Conservation (phyloP, 2,113 vertebrate species). For the Siniperca chuatsi region DNA sequence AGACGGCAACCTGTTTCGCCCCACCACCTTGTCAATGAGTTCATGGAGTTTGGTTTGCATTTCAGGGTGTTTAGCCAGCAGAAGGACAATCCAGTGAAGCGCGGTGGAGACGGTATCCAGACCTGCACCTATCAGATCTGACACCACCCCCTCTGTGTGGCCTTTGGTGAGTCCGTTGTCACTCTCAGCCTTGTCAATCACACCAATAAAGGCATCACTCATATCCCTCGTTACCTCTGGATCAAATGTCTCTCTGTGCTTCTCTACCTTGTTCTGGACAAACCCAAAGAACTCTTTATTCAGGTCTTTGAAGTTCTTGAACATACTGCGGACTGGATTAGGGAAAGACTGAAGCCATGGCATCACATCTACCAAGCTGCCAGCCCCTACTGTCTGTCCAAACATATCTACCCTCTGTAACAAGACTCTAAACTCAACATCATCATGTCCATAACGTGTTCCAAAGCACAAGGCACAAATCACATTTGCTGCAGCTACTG, state of each 20-base stretch:
- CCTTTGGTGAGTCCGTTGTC: conserved; percentile 70
- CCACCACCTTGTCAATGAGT: conserved; percentile 86
- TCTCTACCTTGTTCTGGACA: conserved; percentile 80
- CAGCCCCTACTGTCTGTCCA: conserved; percentile 86
- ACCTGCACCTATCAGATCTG: conserved; percentile 86
- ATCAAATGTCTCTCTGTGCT: conserved; percentile 82
- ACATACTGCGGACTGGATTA: conserved; percentile 86
- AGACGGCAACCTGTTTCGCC: conserved; percentile 82
- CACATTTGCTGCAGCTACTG: conserved; percentile 86
- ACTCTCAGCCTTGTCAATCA: conserved; percentile 56
- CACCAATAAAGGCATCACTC: conserved; percentile 83
- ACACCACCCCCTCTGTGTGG: conserved; percentile 79
- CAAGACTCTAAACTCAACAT: conserved; percentile 85
- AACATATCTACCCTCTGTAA: conserved; percentile 81
- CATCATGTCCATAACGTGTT: conserved; percentile 84
- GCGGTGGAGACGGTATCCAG: conserved; percentile 84
- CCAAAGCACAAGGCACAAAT: conserved; percentile 89
- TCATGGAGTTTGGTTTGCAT: conserved; percentile 84
- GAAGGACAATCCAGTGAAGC: conserved; percentile 86
- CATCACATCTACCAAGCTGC: conserved; percentile 89
- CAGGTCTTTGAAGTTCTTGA: conserved; percentile 83
- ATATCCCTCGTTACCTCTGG: conserved; percentile 78
- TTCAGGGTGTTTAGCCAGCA: conserved; percentile 84
- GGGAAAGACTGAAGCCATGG: conserved; percentile 89
- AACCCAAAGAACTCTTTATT: conserved; percentile 86